Conservation (phyloP, 1,140 invertebrate genomes). For the Orius laevigatus region DNA sequence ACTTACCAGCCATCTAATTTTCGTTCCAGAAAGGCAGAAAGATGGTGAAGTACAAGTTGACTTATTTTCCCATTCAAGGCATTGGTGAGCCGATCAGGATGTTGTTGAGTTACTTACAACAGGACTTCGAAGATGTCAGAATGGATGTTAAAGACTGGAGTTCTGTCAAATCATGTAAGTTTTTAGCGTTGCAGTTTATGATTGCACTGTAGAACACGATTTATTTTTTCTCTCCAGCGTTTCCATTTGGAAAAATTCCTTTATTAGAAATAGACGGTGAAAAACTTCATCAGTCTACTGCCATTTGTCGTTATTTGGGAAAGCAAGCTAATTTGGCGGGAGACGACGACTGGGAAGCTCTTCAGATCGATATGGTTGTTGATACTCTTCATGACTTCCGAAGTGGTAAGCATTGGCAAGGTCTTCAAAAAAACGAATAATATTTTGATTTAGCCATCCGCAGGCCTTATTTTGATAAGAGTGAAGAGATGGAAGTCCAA, state of each 20-base stretch:
- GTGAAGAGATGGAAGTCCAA: slow-evolving; percentile 24
- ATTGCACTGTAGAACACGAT: too few species aligned
- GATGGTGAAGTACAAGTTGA: slow-evolving; percentile 33
- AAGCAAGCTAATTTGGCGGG: slow-evolving; percentile 33
- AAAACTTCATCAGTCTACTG: slow-evolving; percentile 30
- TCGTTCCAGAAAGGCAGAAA: too few species aligned
- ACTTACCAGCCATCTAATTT: too few species aligned
- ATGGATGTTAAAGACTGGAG: slow-evolving; percentile 31
- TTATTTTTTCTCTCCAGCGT: slow-evolving; percentile 22
- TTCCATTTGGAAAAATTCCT: slow-evolving; percentile 36
- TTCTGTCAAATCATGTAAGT: slow-evolving; percentile 31
- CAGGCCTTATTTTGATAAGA: neutral
- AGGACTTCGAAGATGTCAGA: slow-evolving; percentile 45
- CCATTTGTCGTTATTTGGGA: slow-evolving; percentile 37
- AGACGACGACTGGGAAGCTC: slow-evolving; percentile 37
- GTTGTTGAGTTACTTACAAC: slow-evolving; percentile 41
- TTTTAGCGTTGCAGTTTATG: too few species aligned
- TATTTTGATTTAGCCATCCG: neutral
- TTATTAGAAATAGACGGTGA: slow-evolving; percentile 37
- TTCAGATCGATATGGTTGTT: slow-evolving; percentile 29
- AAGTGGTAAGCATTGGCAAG: slow-evolving; percentile 22
- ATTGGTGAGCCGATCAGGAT: slow-evolving; percentile 48
- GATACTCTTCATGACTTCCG: slow-evolving; percentile 25
- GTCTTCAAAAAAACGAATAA: neutral
- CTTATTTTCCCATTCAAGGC: slow-evolving; percentile 47